Evolutionary conservation across 2,113 vertebrate genomes (phyloP).

Genomic region (Sterrhoptilus dennistouni): DNA sequence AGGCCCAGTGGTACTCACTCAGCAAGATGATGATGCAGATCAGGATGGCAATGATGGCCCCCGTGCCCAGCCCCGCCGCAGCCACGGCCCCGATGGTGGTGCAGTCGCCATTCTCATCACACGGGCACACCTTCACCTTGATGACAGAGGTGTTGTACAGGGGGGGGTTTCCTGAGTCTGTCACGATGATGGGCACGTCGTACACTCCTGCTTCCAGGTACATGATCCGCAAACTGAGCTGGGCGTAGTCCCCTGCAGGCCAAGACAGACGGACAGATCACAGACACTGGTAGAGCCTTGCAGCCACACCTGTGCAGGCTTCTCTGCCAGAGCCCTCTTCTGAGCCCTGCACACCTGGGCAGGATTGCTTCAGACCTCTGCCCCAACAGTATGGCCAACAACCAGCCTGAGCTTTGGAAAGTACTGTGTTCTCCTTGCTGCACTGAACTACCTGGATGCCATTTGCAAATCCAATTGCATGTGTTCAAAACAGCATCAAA

Average conservation of each 20-base stretch:
- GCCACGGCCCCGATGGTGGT: constrained; percentile 88
- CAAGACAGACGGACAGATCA: background rate
- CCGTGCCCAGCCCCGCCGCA: constrained; percentile 88
- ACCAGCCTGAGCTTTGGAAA: background rate
- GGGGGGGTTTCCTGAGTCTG: constrained; percentile 93
- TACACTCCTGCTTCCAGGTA: constrained; percentile 93
- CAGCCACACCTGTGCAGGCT: background rate
- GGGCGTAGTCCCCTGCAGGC: constrained; percentile 85
- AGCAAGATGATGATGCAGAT: constrained; percentile 93
- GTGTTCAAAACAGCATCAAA: background rate
- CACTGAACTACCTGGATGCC: background rate
- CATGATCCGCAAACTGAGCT: constrained; percentile 86
- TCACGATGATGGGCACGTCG: constrained; percentile 89
- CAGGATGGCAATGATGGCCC: constrained; percentile 93
- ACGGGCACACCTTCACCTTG: constrained; percentile 96
- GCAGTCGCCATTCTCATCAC: constrained; percentile 92
- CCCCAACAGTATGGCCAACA: background rate
- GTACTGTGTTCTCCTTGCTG: background rate
- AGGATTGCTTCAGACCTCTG: background rate
- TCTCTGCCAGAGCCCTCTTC: background rate
- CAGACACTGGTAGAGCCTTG: background rate
- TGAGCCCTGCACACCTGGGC: background rate
- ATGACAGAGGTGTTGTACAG: constrained; percentile 90
- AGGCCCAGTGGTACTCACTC: constrained; percentile 74
- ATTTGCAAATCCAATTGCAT: background rate